A percentile compares a stretch with the other conserved stretches of the same genome.
Conservation (phyloP, 2,113 vertebrate species). For the Semicossyphus pulcher region DNA sequence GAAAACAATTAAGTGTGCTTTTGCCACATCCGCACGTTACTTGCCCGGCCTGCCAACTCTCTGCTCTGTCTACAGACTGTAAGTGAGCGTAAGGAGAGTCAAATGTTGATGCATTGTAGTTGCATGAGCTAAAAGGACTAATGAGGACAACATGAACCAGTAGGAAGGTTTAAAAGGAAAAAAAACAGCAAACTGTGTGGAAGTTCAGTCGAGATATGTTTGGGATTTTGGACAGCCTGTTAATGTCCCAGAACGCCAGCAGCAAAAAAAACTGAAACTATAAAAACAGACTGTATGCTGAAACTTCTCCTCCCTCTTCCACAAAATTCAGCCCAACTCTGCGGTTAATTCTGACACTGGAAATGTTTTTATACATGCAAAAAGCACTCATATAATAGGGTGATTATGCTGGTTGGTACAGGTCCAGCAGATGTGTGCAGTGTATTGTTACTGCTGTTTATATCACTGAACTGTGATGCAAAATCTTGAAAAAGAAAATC, state of each 20-base stretch:
- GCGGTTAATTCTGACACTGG: slow-evolving; percentile 36
- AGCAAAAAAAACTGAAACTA: no score
- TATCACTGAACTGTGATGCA: background rate
- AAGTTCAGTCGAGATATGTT: no score
- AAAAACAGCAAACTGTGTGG: background rate
- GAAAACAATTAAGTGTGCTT: slow-evolving; percentile 76
- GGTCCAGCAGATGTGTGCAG: slow-evolving; percentile 32
- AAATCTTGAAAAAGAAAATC: slow-evolving; percentile 17
- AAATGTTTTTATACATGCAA: slow-evolving; percentile 35
- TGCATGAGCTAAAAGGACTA: background rate
- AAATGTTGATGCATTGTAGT: background rate
- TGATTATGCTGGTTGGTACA: slow-evolving; percentile 36
- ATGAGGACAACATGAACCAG: background rate
- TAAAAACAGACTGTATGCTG: no score
- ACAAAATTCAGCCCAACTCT: no score
- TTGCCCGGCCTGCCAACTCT: slow-evolving; percentile 27
- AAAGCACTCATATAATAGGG: slow-evolving; percentile 40
- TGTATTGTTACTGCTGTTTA: slow-evolving; percentile 7
- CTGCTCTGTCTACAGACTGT: slow-evolving; percentile 15
- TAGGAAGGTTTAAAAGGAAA: background rate
- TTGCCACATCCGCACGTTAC: slow-evolving; percentile 75
- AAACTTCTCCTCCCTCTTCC: no score
- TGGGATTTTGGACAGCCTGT: no score
- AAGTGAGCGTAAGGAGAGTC: background rate
- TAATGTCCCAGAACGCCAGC: no score